Base-by-base conservation (phyloP, 2,113 vertebrate genomes). In the Pimephales promelas region DNA sequence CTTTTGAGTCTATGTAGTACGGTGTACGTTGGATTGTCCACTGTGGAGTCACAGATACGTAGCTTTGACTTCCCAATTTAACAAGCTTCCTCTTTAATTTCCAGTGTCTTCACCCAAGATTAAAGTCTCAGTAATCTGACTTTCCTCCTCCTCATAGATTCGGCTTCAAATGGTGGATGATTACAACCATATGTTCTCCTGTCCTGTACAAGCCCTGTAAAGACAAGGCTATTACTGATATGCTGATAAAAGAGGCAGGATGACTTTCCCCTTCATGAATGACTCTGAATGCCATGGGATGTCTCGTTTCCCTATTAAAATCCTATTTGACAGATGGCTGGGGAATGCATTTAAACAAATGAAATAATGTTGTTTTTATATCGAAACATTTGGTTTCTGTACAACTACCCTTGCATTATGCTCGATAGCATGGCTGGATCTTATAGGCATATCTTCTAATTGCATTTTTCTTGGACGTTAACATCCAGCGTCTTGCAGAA, bases 131-230 rank as follows among this genome's bases (percentile, higher is more conserved):
- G 74, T 85, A 83, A 86, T 81, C 73, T 75, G 24, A 74, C 77
- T 49, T 68, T 56, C 78, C 75, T 81, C 47, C 84, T 73, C 68
- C n/a, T 85, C 81, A 75, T 52, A 77, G 76, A 79, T 85, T 85
- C 16, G 43, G 26, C 34, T 75, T 74, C 64, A 59, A 76, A 64
- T 81, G 61, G 71, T n/a, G 56, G 79, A 64, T 86, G 79, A 84
- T 84, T 83, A 85, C 52, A 85, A 86, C 45, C 88, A 89, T 87
- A 89, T 85, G 85, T 64, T 81, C 45, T 56, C 54, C 36, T 72
- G 79, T 68, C 40, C 61, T 22, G 14, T 78, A 72, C 72, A 82
- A 85, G 61, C 64, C 31, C 79, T 71, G 28, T 71, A 81, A 87
- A 84, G 82, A 84, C 82, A 77, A 81, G 75, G 66, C 52, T 57